Conservation (phyloP, 2,888 invertebrate genomes). For the Cantharis rustica region DNA sequence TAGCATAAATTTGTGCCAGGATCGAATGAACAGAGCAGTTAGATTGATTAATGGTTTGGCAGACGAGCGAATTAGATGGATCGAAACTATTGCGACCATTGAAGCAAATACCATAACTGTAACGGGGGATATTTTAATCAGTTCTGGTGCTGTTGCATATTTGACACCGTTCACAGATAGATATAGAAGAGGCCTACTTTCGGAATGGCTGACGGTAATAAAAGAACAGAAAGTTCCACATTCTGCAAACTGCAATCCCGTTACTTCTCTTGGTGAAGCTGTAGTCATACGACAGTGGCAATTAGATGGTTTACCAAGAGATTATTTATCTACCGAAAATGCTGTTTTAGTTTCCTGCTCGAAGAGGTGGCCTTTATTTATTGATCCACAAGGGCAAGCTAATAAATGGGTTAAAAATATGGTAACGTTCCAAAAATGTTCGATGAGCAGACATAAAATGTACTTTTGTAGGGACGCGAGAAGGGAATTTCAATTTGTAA, state of each 20-base stretch:
- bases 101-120: slow-evolving; percentile 62
- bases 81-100: slow-evolving; percentile 66
- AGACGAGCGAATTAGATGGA: slow-evolving; percentile 69
- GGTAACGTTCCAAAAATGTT: slow-evolving; percentile 57
- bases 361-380: slow-evolving; percentile 85
- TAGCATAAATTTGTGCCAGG: slow-evolving; percentile 75
- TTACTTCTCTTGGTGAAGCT: slow-evolving; percentile 73
- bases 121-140: slow-evolving; percentile 74
- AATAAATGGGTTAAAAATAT: slow-evolving; percentile 90
- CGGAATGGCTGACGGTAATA: slow-evolving; percentile 62
- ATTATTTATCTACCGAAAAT: slow-evolving; percentile 85
- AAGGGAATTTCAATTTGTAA: slow-evolving; percentile 73
- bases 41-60: slow-evolving; percentile 61
- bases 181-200: slow-evolving; percentile 63
- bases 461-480: slow-evolving; percentile 64
- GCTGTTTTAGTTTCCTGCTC: slow-evolving; percentile 84
- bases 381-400: slow-evolving; percentile 92
- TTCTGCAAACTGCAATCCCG: slow-evolving; percentile 68
- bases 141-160: slow-evolving; percentile 77
- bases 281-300: slow-evolving; percentile 82
- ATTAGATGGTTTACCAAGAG: slow-evolving; percentile 82
- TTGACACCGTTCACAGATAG: slow-evolving; percentile 77
- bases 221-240: slow-evolving; percentile 65
- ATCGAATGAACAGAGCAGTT: slow-evolving; percentile 78
- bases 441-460: background rate